Evolutionary conservation across 2,797 vertebrate genomes (phyloP).

Genomic region (Babyrousa celebensis): DNA sequence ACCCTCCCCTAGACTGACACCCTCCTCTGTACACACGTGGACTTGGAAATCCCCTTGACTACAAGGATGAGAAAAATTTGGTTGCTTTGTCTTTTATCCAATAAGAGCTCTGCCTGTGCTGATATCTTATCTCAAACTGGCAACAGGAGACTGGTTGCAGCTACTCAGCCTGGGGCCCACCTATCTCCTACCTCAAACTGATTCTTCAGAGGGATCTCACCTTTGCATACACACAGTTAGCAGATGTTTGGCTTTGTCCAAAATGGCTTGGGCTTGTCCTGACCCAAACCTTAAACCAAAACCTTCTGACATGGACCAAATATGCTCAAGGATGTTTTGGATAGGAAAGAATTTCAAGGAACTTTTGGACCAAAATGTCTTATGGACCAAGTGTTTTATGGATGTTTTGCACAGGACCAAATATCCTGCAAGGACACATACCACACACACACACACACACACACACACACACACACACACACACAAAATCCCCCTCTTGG

Average conservation of each 20-base stretch:
- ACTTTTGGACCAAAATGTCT: not conserved
- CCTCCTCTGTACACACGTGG: too few species aligned
- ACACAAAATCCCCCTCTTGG: fast-evolving
- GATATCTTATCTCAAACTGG: too few species aligned
- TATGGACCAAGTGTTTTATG: not conserved
- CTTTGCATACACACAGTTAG: not conserved
- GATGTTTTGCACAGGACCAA: not conserved
- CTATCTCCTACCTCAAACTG: too few species aligned
- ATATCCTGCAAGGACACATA: not conserved
- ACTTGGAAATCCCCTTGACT: too few species aligned
- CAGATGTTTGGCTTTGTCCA: not conserved
- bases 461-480: not conserved
- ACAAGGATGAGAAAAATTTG: too few species aligned
- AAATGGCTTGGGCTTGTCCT: not conserved
- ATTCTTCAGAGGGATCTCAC: conserved; percentile 13
- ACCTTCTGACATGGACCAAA: not conserved
- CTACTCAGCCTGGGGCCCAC: too few species aligned
- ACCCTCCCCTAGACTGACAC: too few species aligned
- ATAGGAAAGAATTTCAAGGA: not conserved
- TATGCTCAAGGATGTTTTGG: not conserved
- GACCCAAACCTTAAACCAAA: not conserved
- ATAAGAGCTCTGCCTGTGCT: too few species aligned
- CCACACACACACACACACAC: not conserved
- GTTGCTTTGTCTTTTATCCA: too few species aligned
- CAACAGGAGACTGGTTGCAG: too few species aligned